Evolutionary conservation across 2,113 vertebrate species (phyloP), one percentile per base, ranked within the genome.

Genomic region (Phalacrocorax brasilianus): DNA sequence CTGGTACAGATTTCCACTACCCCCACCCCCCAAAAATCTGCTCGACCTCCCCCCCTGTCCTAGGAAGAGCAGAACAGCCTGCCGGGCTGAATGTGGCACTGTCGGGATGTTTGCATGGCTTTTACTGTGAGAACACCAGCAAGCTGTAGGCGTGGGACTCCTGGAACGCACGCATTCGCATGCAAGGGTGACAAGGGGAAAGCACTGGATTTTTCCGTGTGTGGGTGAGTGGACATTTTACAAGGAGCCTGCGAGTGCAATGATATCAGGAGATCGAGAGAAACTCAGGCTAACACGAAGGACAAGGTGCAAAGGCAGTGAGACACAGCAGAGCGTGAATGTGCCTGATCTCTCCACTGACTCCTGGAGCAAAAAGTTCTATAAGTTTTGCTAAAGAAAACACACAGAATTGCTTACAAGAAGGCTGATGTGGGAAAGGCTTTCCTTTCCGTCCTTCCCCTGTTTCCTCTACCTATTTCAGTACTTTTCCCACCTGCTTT

Each of bases 201-300:
- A 70, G 45, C 20, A 8, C 28, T 73, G 73, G 52, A 40, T 82
- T 90, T 90, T 91, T 87, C 76, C 2, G 0, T 83, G 73, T 63
- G 86, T 89, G 91, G 88, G 89, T 85, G 81, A 96, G 47, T 35
- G 91, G 94, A 85, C 11, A 8, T 79, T 89, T 88, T 62, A 33
- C 59, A 86, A 86, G 65, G 50, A 89, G 85, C 38, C n/a, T 85
- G 26, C 27, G 66, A 85, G 68, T 16, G 33, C 83, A 73, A 5
- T 8, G 12, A 58, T 49, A 52, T 35, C 70, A 91, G 75, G 55
- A 86, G 59, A 68, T 56, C 1, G 3, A 52, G 58, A 52, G 24
- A 77, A 89, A 40, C 32, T 56, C 32, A 55, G 61, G 24, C 47
- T 45, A 49, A 74, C 23, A 5, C 5, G 22, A 67, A 91, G 80